Evolutionary conservation across 2,888 invertebrate genomes (phyloP).

Genomic region (Leptinotarsa tumamoca): DNA sequence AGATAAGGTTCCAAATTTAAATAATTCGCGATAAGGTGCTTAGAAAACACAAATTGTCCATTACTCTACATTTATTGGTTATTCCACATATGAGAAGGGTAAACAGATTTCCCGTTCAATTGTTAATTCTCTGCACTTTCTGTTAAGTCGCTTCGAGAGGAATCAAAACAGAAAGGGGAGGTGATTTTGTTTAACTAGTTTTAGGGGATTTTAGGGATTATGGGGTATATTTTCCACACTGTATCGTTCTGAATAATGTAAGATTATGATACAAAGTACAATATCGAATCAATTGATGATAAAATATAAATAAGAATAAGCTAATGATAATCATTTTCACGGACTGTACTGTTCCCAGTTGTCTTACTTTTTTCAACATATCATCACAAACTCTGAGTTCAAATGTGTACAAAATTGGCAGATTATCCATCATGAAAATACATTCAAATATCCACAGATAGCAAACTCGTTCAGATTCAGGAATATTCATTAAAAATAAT

Average conservation of each 20-base stretch:
- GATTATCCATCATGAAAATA: no score
- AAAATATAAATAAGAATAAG: no score
- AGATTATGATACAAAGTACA: not conserved
- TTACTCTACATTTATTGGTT: not conserved
- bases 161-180: not conserved
- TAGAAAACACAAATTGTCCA: conserved; percentile 22
- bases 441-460: no score
- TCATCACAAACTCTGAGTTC: no score
- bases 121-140: not conserved
- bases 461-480: no score
- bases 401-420: no score
- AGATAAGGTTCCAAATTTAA: conserved; percentile 16
- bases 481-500: no score
- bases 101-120: not conserved
- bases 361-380: no score
- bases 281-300: no score
- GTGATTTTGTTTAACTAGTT: conserved; percentile 1
- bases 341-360: no score
- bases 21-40: conserved; percentile 15
- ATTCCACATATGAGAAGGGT: not conserved
- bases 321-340: no score
- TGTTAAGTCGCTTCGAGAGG: not conserved
- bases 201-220: not conserved
- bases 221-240: not conserved
- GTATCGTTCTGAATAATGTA: not conserved